Conservation (phyloP, 2,888 invertebrate genomes). For the Nesidiocoris tenuis region DNA sequence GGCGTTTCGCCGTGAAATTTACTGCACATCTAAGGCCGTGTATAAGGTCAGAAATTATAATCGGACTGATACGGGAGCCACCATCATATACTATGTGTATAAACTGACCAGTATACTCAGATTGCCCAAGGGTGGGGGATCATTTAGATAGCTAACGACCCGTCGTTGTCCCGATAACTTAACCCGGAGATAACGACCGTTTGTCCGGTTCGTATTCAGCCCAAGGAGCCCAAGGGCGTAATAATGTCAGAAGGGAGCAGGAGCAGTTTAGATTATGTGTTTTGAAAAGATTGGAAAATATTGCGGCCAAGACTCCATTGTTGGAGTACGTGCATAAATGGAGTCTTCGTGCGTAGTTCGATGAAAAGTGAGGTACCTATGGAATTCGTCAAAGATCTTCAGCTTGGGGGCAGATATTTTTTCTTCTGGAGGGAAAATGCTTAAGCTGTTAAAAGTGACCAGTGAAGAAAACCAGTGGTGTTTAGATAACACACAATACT, state of each 20-base stretch:
- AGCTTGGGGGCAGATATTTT: too few species aligned
- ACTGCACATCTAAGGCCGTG: too few species aligned
- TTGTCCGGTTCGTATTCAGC: background rate
- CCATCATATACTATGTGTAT: background rate
- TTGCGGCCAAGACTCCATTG: too few species aligned
- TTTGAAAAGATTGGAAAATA: background rate
- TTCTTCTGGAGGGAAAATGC: too few species aligned
- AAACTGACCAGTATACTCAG: background rate
- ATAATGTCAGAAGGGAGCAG: background rate
- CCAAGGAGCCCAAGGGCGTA: background rate
- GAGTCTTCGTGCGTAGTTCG: too few species aligned
- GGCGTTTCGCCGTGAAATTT: too few species aligned
- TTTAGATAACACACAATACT: too few species aligned
- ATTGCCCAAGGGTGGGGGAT: background rate
- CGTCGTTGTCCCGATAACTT: background rate
- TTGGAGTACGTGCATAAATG: too few species aligned
- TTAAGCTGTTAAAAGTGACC: too few species aligned
- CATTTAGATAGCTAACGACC: background rate
- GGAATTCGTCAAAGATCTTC: too few species aligned
- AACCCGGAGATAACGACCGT: background rate
- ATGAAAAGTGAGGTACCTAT: too few species aligned
- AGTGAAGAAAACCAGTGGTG: too few species aligned
- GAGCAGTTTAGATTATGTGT: background rate
- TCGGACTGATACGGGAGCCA: background rate
- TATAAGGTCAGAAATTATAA: background rate